Evolutionary conservation across 2,888 invertebrate genomes (phyloP), one percentile per base, ranked within the genome.

Genomic region (Drosophila austrosaltans): DNA sequence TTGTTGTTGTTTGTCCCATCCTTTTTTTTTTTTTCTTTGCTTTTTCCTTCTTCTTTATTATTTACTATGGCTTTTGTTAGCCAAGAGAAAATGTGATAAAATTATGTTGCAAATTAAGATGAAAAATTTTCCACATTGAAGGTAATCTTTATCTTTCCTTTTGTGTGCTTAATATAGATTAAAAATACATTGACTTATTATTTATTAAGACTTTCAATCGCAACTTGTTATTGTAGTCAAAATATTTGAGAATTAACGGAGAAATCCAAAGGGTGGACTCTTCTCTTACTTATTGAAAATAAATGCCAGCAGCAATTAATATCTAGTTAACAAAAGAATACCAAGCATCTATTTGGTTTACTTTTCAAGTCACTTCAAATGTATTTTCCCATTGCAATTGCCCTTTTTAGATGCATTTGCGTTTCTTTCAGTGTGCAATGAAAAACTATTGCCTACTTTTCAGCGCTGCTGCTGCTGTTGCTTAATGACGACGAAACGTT

Each of bases 401-500:
- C 5, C 5, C 5, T 36, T 6, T 36, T 36, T 16, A 16, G 16
- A 16, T 16, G 16, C 16, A 16, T 10, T 36, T 8, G 7, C 7
- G 22, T 22, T 54, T 57, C 16, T 57, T 16, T 57, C 57, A 54
- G 20, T 57, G 32, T 57, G 57, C 32, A 57, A 20, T 16, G 10
- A 25, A 48, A 59, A 61, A 30, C 30, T 32, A 61, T 44, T 61
- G 42, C 60, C 60, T 61, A 60, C 70, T 70, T 71, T 62, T 62
- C 42, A 69, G 70, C 56, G 39, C 39, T 30, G 44, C 65, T 56
- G 39, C 63, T 54, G 28, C 44, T 39, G 54, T 54, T 56, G 69
- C 70, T 72, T 65, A 72, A 59, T 48, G 59, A 53, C 40, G 68
- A 32, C 48, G 22, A 53, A 59, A 58, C 58, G 58, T 40, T 59